Conservation (phyloP, 2,113 vertebrate genomes). For the Corythoichthys intestinalis region DNA sequence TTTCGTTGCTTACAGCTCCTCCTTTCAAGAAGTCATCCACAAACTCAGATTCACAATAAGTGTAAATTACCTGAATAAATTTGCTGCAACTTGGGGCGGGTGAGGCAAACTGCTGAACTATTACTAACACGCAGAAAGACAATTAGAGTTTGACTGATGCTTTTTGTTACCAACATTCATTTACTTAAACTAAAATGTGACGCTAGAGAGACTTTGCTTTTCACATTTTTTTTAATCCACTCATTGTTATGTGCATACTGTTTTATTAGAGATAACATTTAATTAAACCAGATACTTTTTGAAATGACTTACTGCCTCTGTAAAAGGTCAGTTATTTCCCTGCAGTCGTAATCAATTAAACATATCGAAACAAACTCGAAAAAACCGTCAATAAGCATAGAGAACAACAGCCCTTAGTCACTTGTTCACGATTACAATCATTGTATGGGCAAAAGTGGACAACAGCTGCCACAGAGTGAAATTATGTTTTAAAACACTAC, state of each 20-base stretch:
- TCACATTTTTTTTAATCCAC: neutral
- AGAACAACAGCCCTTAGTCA: neutral
- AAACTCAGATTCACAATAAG: neutral
- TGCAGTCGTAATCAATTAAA: slow-evolving; percentile 14
- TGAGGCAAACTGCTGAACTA: neutral
- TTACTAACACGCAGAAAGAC: neutral
- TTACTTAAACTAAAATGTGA: neutral
- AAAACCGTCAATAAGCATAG: slow-evolving; percentile 19
- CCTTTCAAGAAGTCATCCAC: neutral
- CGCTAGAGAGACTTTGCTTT: neutral
- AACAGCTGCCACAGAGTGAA: slow-evolving; percentile 1
- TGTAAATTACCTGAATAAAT: neutral
- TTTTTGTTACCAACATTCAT: neutral
- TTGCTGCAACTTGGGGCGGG: neutral
- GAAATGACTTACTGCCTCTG: neutral
- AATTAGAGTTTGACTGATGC: neutral
- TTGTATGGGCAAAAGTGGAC: neutral
- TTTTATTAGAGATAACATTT: neutral
- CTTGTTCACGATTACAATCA: neutral
- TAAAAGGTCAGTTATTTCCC: slow-evolving; percentile 6
- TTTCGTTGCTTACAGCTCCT: neutral
- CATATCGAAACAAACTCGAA: neutral
- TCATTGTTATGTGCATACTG: neutral
- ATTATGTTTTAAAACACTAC: slow-evolving; percentile 42
- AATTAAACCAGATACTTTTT: neutral